Conservation (phyloP, 2,888 invertebrate species). For the Leptinotarsa juncta region DNA sequence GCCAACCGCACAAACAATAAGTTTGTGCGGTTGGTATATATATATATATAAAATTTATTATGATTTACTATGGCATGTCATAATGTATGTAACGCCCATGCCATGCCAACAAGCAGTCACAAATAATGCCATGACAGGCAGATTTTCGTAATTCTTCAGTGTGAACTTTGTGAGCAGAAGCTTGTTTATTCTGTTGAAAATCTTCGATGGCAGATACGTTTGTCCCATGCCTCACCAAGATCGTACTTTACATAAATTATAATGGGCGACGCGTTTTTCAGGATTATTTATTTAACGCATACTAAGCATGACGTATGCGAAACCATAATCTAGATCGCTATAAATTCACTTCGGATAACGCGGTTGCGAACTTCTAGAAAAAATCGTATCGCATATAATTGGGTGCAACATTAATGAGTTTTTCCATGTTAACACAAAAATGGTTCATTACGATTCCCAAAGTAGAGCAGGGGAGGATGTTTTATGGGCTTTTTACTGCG, state of each 20-base stretch:
- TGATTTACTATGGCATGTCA: neutral
- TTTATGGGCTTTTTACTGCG: slow-evolving; percentile 6
- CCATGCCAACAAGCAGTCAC: neutral
- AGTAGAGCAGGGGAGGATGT: neutral
- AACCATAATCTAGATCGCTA: slow-evolving; percentile 39
- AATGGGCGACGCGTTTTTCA: slow-evolving; percentile 25
- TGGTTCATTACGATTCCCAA: slow-evolving; percentile 7
- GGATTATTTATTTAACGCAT: slow-evolving; percentile 22
- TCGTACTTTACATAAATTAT: slow-evolving; percentile 30
- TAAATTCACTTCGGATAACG: slow-evolving; percentile 16
- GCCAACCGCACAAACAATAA: no score
- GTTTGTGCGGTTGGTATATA: no score
- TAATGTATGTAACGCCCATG: neutral
- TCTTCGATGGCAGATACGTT: slow-evolving; percentile 19
- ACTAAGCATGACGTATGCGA: slow-evolving; percentile 24
- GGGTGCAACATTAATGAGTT: slow-evolving; percentile 17
- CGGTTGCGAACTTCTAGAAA: slow-evolving; percentile 4
- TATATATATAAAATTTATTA: no score
- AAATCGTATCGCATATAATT: neutral
- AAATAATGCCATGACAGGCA: slow-evolving; percentile 12
- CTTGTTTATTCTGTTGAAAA: slow-evolving; percentile 26
- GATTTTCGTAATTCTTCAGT: slow-evolving; percentile 23
- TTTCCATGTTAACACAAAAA: slow-evolving; percentile 10
- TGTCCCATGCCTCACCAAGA: slow-evolving; percentile 21
- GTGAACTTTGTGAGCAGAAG: slow-evolving; percentile 17